Evolutionary conservation across 37 sponge, comb jelly and placozoan species (phyloP), one percentile per base, ranked within the genome.

Genomic region (Tethya wilhelma): DNA sequence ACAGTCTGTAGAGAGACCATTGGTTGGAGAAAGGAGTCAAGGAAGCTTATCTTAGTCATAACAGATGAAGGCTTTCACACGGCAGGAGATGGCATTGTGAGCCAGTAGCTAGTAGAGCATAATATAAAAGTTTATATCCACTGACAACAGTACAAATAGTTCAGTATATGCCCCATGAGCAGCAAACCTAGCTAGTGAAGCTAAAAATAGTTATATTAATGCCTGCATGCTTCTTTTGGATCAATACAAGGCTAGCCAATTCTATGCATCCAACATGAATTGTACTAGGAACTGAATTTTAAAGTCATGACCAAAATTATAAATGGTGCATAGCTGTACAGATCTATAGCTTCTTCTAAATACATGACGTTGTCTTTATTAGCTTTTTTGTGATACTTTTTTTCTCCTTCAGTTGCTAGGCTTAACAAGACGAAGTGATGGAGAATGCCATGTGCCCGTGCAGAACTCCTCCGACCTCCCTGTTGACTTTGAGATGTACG

Each of bases 81-180:
- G 88, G 89, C 91, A 38, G 93, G 89, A 73, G 97, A 96, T 81
- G 97, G 93, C 40, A 85, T 79, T 75, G 91, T 93, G 34, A 55
- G 80, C 65, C 55, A 2, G 29, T n/a, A 29, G 23, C 28, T 59
- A 23, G 29, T 59, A 59, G 67, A 31, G 64, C 36, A n/a, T 32
- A 67, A 2, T 28, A 22, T 49, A 38, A 6, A 59, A 59, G 7
- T 29, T 8, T 25, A 12, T 5, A 5, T 59, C 23, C 62, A 59
- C 7, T 19, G 23, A 59, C 62, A 23, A 5, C 62, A 59, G 5
- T 59, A 59, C 62, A 59, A 23, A n/a, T n/a, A n/a, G n/a, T n/a
- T n/a, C n/a, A n/a, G n/a, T n/a, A n/a, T n/a, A n/a, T n/a, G n/a
- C n/a, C n/a, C n/a, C n/a, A n/a, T n/a, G n/a, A n/a, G n/a, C n/a